Evolutionary conservation across 2,113 vertebrate species (phyloP), one percentile per base, ranked within the genome.

Genomic region (Nicator chloris): DNA sequence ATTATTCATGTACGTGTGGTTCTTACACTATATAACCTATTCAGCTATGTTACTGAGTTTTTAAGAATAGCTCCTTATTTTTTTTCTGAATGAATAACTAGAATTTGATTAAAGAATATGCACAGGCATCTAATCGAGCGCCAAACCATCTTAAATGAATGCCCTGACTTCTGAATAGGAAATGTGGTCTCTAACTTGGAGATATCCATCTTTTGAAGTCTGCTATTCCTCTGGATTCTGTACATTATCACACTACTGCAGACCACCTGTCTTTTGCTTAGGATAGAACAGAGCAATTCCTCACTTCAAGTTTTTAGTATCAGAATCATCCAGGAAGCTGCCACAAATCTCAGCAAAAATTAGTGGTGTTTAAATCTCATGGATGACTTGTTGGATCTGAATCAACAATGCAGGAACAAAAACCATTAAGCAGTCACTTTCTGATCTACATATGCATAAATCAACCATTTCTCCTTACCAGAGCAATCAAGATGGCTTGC

Each of bases 61-160:
- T 88, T 49, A 53, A 69, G 14, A 85, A 24, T 11, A 54, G 3
- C 1, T 73, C 14, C 13, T 37, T 65, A 21, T 12, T 66, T 81
- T 77, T 51, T 71, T 94, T 66, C 27, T 57, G 10, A 89, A 50
- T 64, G 2, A 53, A 12, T 35, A 59, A 49, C n/a, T 49, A 44
- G 24, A 59, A 49, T 7, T 60, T 78, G 14, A 19, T 64, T 86
- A 28, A 78, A 68, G 4, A 15, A 10, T 22, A 35, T 21, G 3
- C 8, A 17, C 37, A 49, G 5, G 5, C 12, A 78, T 4, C 9
- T 23, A 60, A 30, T 14, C 20, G 66, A 79, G 11, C 0, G 0
- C 6, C 57, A 60, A 60, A 44, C 2, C 10, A 44, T 17, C 17
- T 75, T 30, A 77, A 88, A 77, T 54, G 4, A 56, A 54, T 47